Evolutionary conservation across 2,797 vertebrate genomes (phyloP), one percentile per base, ranked within the genome.

Genomic region (Champsocephalus esox): DNA sequence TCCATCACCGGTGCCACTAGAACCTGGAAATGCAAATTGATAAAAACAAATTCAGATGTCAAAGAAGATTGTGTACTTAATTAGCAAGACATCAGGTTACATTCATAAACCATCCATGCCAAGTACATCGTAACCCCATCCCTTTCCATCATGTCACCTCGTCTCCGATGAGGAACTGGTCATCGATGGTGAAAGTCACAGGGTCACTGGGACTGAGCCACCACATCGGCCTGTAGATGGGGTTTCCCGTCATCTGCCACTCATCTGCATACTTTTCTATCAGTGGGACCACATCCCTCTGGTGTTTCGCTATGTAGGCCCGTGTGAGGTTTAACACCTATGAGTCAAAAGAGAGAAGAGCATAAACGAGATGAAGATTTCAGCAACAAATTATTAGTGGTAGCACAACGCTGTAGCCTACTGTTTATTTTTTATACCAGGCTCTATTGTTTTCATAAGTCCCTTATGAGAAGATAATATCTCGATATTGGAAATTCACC

Each of bases 141-240:
- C 62, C 32, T 19, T 63, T 67, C 19, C 56, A 75, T 66, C 51
- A 46, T 55, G 64, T 92, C 84, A 97, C 97, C 96, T 97, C 94
- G 49, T 98, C 96, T 83, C 97, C 97, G 1, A 98, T 97, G 67
- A 98, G 95, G 73, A 97, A 98, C 87, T 98, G 96, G 48, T 98
- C 96, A 74, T 97, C 95, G 3, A 96, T 62, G 65, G 94, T 94
- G 81, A 97, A 97, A 0, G 96, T 96, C 1, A 77, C 3, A 0
- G 96, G 94, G 46, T 98, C 96, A 0, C 77, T 92, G 32, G 97
- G 97, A 60, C 94, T 96, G 86, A 97, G 91, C 97, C 97, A 98
- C 97, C 97, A 98, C 44, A 94, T 89, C 0, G 97, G 96, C 4
- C 97, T 93, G 87, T 96, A 98, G 87, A 98, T 93, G 70, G 97